A percentile compares a stretch with the other conserved stretches of the same genome.
phyloP scores from a whole-genome alignment of 2,797 vertebrate genomes.

The Cossypha caffra region DNA sequence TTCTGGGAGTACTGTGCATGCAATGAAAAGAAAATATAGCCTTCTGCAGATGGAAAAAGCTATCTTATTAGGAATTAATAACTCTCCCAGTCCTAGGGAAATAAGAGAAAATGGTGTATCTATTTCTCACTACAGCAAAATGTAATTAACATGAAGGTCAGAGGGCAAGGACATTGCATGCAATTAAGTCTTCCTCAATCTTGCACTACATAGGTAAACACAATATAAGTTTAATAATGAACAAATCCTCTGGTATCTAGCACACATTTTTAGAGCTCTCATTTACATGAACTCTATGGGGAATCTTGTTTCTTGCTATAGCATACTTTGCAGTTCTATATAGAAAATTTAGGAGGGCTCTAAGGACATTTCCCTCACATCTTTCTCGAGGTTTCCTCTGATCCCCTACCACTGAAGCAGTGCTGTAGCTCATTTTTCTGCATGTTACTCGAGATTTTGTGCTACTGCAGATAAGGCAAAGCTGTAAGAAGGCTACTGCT shows the following conservation, averaged over 20 bases:
- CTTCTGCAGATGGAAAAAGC: conserved; percentile 36
- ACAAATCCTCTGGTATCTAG: conserved; percentile 54
- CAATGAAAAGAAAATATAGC: conserved; percentile 47
- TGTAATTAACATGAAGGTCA: conserved; percentile 63
- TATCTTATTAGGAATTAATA: conserved; percentile 62
- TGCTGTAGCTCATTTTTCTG: conserved; percentile 19
- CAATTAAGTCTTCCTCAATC: conserved; percentile 57
- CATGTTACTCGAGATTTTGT: not conserved
- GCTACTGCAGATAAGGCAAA: conserved; percentile 18
- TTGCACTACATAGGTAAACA: conserved; percentile 51
- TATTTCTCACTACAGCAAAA: conserved; percentile 53
- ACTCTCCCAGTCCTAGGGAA: conserved; percentile 55
- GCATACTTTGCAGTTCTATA: not conserved
- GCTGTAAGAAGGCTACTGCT: conserved; percentile 21
- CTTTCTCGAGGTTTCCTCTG: conserved; percentile 15
- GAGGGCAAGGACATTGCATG: conserved; percentile 52
- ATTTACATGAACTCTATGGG: conserved; percentile 29
- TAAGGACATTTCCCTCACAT: not conserved
- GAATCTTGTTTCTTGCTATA: conserved; percentile 39
- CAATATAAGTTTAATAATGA: conserved; percentile 59
- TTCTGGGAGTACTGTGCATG: conserved; percentile 31
- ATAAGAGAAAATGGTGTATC: conserved; percentile 50
- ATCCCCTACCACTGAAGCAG: not conserved
- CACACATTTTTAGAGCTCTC: conserved; percentile 40
- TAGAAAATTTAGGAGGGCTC: conserved; percentile 18